Conservation (phyloP, 1,140 invertebrate species). For the Latrodectus geometricus region DNA sequence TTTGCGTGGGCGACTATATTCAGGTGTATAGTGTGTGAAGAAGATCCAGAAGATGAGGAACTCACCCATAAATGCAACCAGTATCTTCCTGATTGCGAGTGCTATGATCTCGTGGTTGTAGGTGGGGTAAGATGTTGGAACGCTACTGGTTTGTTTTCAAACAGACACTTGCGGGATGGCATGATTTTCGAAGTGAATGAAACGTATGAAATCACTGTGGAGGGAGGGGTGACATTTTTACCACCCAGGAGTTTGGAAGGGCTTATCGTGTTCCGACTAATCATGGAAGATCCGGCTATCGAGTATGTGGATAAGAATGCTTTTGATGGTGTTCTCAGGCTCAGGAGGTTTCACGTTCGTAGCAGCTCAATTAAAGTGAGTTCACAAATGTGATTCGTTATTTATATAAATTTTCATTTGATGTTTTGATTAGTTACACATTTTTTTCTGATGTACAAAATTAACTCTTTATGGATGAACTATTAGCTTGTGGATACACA, state of each 20-base stretch:
- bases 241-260: background rate
- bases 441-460: too few species aligned
- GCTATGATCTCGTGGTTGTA: background rate
- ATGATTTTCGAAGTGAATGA: slow-evolving; percentile 3
- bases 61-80: background rate
- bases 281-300: slow-evolving; percentile 4
- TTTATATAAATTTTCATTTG: too few species aligned
- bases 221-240: background rate
- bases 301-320: background rate
- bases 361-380: slow-evolving; percentile 25
- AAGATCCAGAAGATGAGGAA: background rate
- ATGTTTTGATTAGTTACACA: too few species aligned
- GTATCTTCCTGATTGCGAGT: background rate
- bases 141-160: background rate
- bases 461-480: too few species aligned
- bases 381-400: too few species aligned
- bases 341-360: slow-evolving; percentile 27
- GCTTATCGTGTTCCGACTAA: slow-evolving; percentile 5
- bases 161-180: background rate
- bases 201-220: slow-evolving; percentile 18
- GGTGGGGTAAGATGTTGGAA: background rate
- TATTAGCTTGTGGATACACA: too few species aligned
- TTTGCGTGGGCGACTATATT: too few species aligned
- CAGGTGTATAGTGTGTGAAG: too few species aligned
- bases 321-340: slow-evolving; percentile 26